Evolutionary conservation across 2,888 invertebrate genomes (phyloP), one percentile per base, ranked within the genome.

Genomic region (Tipula vernalis): DNA sequence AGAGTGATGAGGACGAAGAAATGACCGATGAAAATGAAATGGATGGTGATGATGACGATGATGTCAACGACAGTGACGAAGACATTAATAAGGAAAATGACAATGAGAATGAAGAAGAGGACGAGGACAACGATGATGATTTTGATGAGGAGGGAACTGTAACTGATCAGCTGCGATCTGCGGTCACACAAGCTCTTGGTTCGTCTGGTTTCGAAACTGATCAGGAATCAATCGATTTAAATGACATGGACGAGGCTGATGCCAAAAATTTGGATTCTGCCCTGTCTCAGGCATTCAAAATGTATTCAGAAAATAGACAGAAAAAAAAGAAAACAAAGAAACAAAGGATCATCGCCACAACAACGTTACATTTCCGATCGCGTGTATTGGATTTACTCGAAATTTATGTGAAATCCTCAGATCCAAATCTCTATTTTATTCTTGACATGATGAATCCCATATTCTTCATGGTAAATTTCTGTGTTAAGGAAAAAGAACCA

Each of bases 381-480:
- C 93, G 96, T 88, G 95, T 95, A n/a, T 92, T 96, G 51, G 96
- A 96, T 92, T 91, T 96, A 86, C 92, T 96, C 15, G 95, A 96
- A 89, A 94, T 94, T 88, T 96, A 96, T 90, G 90, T 96, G 51
- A 95, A 95, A 88, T 87, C 88, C 13, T 94, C 94, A 36, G 93
- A 93, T 86, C 95, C 96, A 0, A 93, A 94, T 0, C 93, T 96
- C 93, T 92, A 94, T 57, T 91, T 95, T 39, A 93, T 94, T 87
- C 91, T 96, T 83, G 95, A 95, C 88, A 94, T 96, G 91, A 93
- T 96, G 89, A 91, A 94, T 6, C 94, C 95, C 0, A 91, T 96
- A 1, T 94, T 94, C 85, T 93, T 94, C 88, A 93, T 95, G 89
- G 90, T 96, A 1, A 95, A 96, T 90, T 95, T 94, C 89, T 94